phyloP scores from a whole-genome alignment of 2,888 invertebrate species.

The Drosophila birchii region DNA sequence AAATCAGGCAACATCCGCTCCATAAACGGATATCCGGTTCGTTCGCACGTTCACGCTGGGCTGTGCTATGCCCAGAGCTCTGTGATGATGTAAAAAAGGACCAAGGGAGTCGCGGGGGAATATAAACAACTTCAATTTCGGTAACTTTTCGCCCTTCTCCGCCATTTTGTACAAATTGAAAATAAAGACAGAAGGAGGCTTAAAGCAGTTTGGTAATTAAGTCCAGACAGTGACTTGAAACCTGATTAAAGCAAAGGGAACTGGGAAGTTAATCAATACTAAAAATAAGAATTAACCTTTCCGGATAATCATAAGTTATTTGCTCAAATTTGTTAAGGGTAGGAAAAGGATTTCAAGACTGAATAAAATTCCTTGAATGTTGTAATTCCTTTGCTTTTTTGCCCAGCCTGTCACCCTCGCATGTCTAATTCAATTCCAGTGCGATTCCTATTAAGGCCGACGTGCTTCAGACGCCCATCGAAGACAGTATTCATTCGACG shows the following conservation, averaged over 20 bases:
- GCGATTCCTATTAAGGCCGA: conserved; percentile 29
- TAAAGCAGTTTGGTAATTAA: not conserved
- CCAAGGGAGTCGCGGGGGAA: not conserved
- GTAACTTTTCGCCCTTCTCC: not conserved
- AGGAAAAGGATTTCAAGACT: not conserved
- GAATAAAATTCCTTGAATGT: not conserved
- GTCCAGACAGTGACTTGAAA: not conserved
- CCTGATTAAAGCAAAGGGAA: not conserved
- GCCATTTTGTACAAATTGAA: conserved; percentile 4
- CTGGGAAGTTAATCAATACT: not conserved
- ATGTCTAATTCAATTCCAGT: conserved; percentile 43
- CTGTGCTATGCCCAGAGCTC: conserved; percentile 2
- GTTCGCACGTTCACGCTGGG: conserved; percentile 75
- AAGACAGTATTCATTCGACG: conserved; percentile 32
- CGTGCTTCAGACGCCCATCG: conserved; percentile 46
- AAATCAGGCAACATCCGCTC: conserved; percentile 77
- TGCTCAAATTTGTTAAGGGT: not conserved
- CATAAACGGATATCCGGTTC: conserved; percentile 74
- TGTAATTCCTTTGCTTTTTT: conserved; percentile 11
- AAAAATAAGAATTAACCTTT: too few species aligned
- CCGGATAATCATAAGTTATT: too few species aligned
- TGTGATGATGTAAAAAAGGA: not conserved
- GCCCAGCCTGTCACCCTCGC: conserved; percentile 17
- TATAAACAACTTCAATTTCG: conserved; percentile 24
- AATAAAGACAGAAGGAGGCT: not conserved